Evolutionary conservation across 2,888 invertebrate genomes (phyloP), one percentile per base, ranked within the genome.

Genomic region (Monopis laevigella): DNA sequence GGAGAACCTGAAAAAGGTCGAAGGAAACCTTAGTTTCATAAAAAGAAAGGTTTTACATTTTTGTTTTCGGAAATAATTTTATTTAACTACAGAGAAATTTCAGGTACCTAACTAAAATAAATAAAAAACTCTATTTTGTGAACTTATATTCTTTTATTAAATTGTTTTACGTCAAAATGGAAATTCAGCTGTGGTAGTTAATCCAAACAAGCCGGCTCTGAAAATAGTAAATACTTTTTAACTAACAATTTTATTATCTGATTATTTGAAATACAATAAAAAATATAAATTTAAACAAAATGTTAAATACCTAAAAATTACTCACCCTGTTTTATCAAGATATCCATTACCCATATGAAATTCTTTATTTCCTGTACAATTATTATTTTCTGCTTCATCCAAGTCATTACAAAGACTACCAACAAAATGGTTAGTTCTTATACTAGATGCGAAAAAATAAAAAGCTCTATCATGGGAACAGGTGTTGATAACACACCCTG

Each of bases 401-500:
- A 58, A 39, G 43, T 58, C 59, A 1, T 43, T 2, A 49, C 74
- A 75, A 2, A 27, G 53, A 32, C 62, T 55, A 2, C 62, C 70
- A 0, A 55, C 48, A 1, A 73, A 56, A 39, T 62, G 65, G 50
- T 72, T 60, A 27, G 41, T 49, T 12, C 59, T 56, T 8, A 74
- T 53, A 41, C 53, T 62, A 5, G 74, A 55, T 0, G 73, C 69
- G 44, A 69, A 68, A 0, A 70, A 44, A 14, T 66, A 52, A 10
- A 50, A 51, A 0, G 66, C 58, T 2, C 73, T 62, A 14, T 64
- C 46, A 48, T 77, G 75, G 1, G 71, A 68, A 51, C 77, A 77
- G 1, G 56, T 56, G 45, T 57, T 64, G 29, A 54, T 10, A 41
- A 45, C 46, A 46, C 77, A 78, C 1, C 75, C 73, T 1, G 75